Conservation (phyloP, 1,140 invertebrate species). For the Macrobrachium nipponense region DNA sequence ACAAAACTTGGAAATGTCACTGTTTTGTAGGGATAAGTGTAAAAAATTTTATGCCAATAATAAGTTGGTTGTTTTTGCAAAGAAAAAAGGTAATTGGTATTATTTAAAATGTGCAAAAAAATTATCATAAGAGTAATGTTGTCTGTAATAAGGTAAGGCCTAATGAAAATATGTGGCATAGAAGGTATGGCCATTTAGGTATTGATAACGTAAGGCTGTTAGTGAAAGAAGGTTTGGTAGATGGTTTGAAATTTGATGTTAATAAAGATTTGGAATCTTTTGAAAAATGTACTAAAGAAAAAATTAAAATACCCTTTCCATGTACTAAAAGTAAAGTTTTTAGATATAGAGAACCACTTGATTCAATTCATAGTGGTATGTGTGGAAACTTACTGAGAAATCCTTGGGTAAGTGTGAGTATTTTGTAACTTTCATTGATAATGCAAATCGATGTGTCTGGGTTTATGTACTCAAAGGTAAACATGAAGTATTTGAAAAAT, state of each 20-base stretch:
- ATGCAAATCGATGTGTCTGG: slow-evolving; percentile 42
- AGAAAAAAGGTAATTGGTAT: neutral
- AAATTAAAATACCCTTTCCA: slow-evolving; percentile 16
- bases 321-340: neutral
- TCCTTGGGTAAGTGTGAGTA: slow-evolving; percentile 39
- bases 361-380: slow-evolving; percentile 50
- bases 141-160: slow-evolving; percentile 3
- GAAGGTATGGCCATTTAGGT: slow-evolving; percentile 31
- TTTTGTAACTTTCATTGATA: slow-evolving; percentile 51
- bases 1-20: slow-evolving; percentile 13
- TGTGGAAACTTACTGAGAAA: slow-evolving; percentile 39
- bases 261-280: too few relatives aligned
- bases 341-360: slow-evolving; percentile 28
- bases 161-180: slow-evolving; percentile 15
- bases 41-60: slow-evolving; percentile 25
- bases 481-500: slow-evolving; percentile 28
- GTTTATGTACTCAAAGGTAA: slow-evolving; percentile 33
- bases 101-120: slow-evolving; percentile 17
- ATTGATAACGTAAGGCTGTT: neutral
- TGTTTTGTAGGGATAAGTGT: slow-evolving; percentile 17
- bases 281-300: neutral
- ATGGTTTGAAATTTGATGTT: too few relatives aligned
- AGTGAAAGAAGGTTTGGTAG: too few relatives aligned
- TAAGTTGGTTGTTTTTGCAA: slow-evolving; percentile 13
- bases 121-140: slow-evolving; percentile 16